Percentiles rank a stretch among this genome's conserved stretches.
Evolutionary conservation across 2,797 vertebrate species (phyloP).

Genomic region (Silurus lanzhouensis): DNA sequence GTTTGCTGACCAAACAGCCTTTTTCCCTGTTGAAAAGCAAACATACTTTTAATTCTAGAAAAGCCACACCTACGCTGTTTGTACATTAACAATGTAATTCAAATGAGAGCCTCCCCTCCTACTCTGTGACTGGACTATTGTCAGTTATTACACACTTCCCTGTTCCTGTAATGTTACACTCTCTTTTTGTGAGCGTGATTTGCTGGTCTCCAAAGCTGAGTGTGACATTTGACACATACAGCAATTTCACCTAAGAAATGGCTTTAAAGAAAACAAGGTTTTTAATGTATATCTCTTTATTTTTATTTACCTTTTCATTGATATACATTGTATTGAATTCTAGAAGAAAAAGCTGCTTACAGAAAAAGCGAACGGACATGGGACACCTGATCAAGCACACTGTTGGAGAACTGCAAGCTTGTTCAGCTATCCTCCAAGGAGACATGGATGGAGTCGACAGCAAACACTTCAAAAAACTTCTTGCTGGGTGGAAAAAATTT

Average conservation of each 20-base stretch:
- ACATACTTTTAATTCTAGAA: neutral
- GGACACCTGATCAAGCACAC: conserved; percentile 48
- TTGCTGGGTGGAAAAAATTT: conserved; percentile 59
- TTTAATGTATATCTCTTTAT: neutral
- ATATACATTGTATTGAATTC: conserved; percentile 43
- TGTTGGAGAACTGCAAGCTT: conserved; percentile 64
- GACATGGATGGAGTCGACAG: conserved; percentile 55
- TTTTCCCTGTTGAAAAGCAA: neutral
- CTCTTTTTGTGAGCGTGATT: neutral
- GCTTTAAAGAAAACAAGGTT: neutral
- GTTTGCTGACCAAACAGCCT: neutral
- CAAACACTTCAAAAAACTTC: conserved; percentile 58
- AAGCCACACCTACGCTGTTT: neutral
- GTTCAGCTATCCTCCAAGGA: conserved; percentile 69
- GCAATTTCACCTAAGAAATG: conserved; percentile 20
- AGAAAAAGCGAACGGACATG: neutral
- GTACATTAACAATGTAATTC: neutral
- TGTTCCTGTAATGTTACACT: neutral
- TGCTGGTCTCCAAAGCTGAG: neutral
- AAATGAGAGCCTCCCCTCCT: neutral
- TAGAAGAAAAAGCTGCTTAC: neutral
- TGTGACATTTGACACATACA: neutral
- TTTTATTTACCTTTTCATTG: conserved; percentile 25
- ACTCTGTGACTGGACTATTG: neutral
- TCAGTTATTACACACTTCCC: neutral